Evolutionary conservation across 1,140 invertebrate species (phyloP), one percentile per base, ranked within the genome.

Genomic region (Frieseomelitta varia): DNA sequence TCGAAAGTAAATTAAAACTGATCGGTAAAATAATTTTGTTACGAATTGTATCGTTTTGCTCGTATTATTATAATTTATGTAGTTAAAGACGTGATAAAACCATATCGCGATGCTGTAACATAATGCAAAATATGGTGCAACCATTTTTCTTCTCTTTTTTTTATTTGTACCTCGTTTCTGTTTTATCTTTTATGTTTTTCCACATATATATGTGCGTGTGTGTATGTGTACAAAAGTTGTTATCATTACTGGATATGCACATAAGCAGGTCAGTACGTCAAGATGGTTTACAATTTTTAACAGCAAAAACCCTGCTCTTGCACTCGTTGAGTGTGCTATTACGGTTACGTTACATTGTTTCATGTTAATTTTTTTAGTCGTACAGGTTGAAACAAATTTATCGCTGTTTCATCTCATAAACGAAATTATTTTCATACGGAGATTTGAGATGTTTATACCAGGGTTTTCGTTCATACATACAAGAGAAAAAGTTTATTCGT

Each of bases 271-370:
- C 39, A 51, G 47, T 71, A 51, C 39, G n/a, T 71, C 21, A 71
- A 71, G n/a, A 15, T 15, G 68, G n/a, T n/a, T 72, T 72, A 72
- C n/a, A 27, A 47, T 69, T 72, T 72, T 27, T 53, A n/a, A 71
- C 47, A 47, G 68, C 39, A n/a, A 21, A 65, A 71, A 14, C 24
- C 6, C 12, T 71, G n/a, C 34, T 67, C 30, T 34, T 17, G 14
- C 6, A 6, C 1, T 30, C 11, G 1, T 47, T 14, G 15, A 24
- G 39, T 47, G 47, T 47, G 1, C 11, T 39, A 6, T 17, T 71
- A 15, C n/a, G 6, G 1, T 71, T 71, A 47, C 1, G 0, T 21
- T 51, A 17, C 24, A 4, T 47, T 51, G 11, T 47, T 47, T 69
- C n/a, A 69, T 24, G 24, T 47, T n/a, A 69, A n/a, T 47, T 24